These are phyloP conservation scores for Scomberomorus guttatus DNA, from an alignment of 2,797 vertebrate genomes.

Conservation along the genomic window DNA sequence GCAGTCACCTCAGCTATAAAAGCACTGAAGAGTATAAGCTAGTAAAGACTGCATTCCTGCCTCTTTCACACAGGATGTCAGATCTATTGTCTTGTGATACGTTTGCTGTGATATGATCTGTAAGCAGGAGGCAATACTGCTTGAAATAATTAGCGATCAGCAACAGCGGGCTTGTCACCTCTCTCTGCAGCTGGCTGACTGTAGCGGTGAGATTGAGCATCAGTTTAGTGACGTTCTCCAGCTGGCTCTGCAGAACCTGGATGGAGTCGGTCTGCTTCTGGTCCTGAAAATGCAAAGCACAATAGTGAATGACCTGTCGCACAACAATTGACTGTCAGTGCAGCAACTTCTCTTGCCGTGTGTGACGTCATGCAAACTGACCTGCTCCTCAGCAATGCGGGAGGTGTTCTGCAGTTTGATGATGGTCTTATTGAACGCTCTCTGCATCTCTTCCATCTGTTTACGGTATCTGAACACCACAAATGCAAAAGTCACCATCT, in stretches of 20 bases:
- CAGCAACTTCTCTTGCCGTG: background rate
- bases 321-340: background rate
- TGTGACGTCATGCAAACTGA: constrained; percentile 59
- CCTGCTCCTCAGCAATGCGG: constrained; percentile 97
- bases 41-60: no score
- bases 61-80: no score
- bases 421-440: constrained; percentile 98
- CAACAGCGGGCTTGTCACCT: constrained; percentile 81
- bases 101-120: no score
- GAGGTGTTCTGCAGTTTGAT: constrained; percentile 99
- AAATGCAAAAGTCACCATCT: constrained; percentile 15
- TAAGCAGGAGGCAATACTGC: background rate
- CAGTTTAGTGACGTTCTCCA: constrained; percentile 93
- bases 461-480: constrained; percentile 91
- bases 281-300: constrained; percentile 84
- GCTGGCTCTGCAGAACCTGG: constrained; percentile 93
- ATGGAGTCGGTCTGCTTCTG: constrained; percentile 97
- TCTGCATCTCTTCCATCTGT: constrained; percentile 99
- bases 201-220: constrained; percentile 92
- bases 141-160: background rate
- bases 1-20: background rate
- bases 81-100: no score
- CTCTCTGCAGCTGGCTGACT: constrained; percentile 90
- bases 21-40: no score
- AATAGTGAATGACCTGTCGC: background rate